A percentile compares a stretch with the other conserved stretches of the same genome.
Conservation (phyloP, 2,888 invertebrate genomes). For the Mythimna impura region DNA sequence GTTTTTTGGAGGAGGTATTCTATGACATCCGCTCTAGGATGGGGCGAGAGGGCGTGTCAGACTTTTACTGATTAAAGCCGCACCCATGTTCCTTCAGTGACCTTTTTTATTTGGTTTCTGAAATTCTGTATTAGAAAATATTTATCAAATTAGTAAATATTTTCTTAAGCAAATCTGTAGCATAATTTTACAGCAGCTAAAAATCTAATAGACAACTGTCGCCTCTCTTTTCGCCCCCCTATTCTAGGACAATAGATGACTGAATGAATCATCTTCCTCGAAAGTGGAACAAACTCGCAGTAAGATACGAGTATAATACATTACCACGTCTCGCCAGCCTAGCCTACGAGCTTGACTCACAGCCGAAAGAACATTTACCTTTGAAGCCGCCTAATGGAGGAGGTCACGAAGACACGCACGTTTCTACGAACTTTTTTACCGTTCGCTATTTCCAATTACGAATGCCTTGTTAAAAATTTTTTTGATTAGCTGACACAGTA, state of each 20-base stretch:
- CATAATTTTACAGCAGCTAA: not conserved
- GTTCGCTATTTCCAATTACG: conserved; percentile 18
- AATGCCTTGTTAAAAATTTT: not conserved
- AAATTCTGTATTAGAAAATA: too few relatives aligned
- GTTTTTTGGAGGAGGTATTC: too few relatives aligned
- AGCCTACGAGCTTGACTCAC: conserved; percentile 58
- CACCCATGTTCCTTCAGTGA: too few relatives aligned
- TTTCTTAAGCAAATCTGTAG: not conserved
- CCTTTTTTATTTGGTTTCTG: too few relatives aligned
- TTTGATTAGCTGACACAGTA: conserved; percentile 15
- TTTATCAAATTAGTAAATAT: not conserved
- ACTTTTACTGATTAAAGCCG: too few relatives aligned
- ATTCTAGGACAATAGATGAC: conserved; percentile 6
- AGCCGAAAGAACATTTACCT: conserved; percentile 55
- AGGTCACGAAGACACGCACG: conserved; percentile 48
- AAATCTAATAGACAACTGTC: conserved; percentile 7
- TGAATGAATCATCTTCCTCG: conserved; percentile 59
- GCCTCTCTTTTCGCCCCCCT: conserved; percentile 9
- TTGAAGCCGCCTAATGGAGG: conserved; percentile 50
- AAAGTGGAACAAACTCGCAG: conserved; percentile 47
- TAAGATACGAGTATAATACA: conserved; percentile 46
- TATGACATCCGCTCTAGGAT: too few relatives aligned
- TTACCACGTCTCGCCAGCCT: conserved; percentile 4
- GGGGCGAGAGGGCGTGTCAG: too few relatives aligned
- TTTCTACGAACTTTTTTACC: conserved; percentile 46